Evolutionary conservation across 2,113 vertebrate species (phyloP).

Genomic region (Zapus hudsonius): DNA sequence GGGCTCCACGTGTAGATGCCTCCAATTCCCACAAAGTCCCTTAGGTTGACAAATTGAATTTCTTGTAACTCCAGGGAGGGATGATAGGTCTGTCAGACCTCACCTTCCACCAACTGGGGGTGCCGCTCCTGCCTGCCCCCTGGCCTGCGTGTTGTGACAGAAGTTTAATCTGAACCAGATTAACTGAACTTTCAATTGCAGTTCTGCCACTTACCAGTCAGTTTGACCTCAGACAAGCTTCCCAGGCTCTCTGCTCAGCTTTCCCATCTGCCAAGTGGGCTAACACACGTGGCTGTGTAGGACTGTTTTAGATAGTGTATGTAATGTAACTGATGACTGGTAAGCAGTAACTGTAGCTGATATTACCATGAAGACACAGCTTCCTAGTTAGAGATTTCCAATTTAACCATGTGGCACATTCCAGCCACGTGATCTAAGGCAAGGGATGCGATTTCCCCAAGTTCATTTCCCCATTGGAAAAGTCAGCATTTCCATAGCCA

Average conservation of each 20-base stretch:
- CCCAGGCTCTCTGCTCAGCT: not conserved
- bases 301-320: not conserved
- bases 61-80: not conserved
- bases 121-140: not conserved
- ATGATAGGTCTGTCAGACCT: not conserved
- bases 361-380: not conserved
- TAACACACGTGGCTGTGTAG: not conserved
- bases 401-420: not conserved
- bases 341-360: not conserved
- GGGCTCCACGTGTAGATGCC: not conserved
- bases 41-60: not conserved
- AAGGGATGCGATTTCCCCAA: not conserved
- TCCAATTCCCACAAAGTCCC: not conserved
- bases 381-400: not conserved
- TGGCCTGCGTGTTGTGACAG: not conserved
- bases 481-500: not conserved
- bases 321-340: not conserved
- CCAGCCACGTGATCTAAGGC: not conserved
- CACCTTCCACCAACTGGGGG: not conserved
- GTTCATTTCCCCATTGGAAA: not conserved
- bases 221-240: not conserved
- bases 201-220: not conserved
- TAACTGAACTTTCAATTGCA: not conserved
- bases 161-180: not conserved
- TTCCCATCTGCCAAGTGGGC: not conserved